Evolutionary conservation across 2,888 invertebrate species (phyloP).

Genomic region (Dryomyza anilis): DNA sequence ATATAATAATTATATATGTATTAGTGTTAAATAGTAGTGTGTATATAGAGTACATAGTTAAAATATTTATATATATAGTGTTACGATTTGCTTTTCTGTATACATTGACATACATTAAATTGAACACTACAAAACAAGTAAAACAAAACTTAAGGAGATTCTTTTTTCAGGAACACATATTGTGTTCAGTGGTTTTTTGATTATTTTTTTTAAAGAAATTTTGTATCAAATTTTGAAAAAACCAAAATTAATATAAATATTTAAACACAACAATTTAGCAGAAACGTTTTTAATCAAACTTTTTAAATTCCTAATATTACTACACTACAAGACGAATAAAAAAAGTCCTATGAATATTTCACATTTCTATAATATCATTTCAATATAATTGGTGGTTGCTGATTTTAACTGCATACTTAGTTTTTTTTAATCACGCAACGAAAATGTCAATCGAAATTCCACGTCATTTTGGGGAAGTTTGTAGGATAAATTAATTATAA

Average conservation of each 20-base stretch:
- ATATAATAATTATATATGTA: slow-evolving; percentile 51
- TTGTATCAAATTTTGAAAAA: slow-evolving; percentile 17
- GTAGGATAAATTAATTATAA: no score
- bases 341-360: no score
- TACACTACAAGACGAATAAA: no score
- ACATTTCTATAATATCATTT: no score
- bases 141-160: slow-evolving; percentile 61
- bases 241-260: neutral
- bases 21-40: slow-evolving; percentile 42
- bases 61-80: slow-evolving; percentile 17
- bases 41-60: slow-evolving; percentile 16
- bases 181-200: neutral
- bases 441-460: no score
- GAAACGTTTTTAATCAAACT: neutral
- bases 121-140: slow-evolving; percentile 62
- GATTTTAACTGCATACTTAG: no score
- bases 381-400: no score
- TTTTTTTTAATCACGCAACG: no score
- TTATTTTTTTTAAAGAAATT: slow-evolving; percentile 17
- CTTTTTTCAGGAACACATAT: slow-evolving; percentile 18
- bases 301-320: no score
- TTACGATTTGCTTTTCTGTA: slow-evolving; percentile 59
- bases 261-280: neutral
- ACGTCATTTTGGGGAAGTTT: no score
- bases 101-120: slow-evolving; percentile 60